These are phyloP conservation scores for Carabus problematicus DNA, from an alignment of 2,888 invertebrate genomes.

Conservation along the genomic window DNA sequence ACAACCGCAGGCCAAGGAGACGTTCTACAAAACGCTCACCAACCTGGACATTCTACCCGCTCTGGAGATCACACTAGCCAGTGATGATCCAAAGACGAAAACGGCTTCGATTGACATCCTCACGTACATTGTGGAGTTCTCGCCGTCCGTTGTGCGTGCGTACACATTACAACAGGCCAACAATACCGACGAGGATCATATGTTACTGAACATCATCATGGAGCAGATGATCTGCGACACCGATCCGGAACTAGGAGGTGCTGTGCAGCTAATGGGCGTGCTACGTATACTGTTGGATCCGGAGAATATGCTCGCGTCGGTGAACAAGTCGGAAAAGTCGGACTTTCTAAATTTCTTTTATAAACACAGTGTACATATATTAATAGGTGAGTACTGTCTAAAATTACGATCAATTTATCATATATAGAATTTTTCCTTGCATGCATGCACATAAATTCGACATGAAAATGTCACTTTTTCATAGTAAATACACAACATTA, in stretches of 20 bases:
- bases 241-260: constrained; percentile 97
- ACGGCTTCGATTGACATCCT: constrained; percentile 97
- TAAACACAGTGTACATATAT: constrained; percentile 95
- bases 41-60: constrained; percentile 88
- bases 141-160: constrained; percentile 95
- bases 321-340: constrained; percentile 95
- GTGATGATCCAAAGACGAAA: constrained; percentile 94
- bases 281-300: constrained; percentile 93
- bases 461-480: constrained; percentile 41
- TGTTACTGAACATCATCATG: constrained; percentile 95
- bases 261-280: constrained; percentile 96
- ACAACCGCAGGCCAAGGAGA: constrained; percentile 96
- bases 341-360: constrained; percentile 99
- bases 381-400: constrained; percentile 74
- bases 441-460: neutral
- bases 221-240: constrained; percentile 97
- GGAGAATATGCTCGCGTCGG: constrained; percentile 94
- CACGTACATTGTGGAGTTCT: constrained; percentile 97
- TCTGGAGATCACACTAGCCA: constrained; percentile 87
- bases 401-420: neutral
- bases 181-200: constrained; percentile 92
- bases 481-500: constrained; percentile 35
- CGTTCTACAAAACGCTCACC: constrained; percentile 94
- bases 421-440: too few relatives aligned
- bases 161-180: constrained; percentile 93